Base-by-base conservation (phyloP, 1,140 invertebrate species). In the Liolophura sinensis region DNA sequence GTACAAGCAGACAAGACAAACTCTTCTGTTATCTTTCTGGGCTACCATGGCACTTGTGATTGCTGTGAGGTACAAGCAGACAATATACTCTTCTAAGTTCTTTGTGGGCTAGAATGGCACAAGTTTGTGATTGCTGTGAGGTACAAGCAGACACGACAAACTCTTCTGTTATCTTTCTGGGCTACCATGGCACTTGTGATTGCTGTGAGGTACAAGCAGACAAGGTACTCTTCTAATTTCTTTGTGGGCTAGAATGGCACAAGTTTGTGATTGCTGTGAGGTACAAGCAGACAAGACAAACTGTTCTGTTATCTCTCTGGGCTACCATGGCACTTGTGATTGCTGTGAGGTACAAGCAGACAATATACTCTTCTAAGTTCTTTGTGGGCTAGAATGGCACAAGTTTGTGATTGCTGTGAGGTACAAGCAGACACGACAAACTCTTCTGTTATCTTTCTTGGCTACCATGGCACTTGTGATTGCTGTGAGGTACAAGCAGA, bases 251-350 rank as follows among this genome's bases (percentile, higher is more conserved):
- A 50, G 16, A 20, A 24, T 61, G 16, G n/a, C 46, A n/a, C 24
- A n/a, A n/a, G n/a, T n/a, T 16, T 46, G 20, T 27, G 25, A 48
- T 49, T 46, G 20, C 49, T n/a, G n/a, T n/a, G n/a, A n/a, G n/a
- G n/a, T n/a, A n/a, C n/a, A n/a, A n/a, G n/a, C n/a, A n/a, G n/a
- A n/a, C n/a, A n/a, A n/a, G n/a, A n/a, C n/a, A 61, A 75, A 77
- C 62, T 79, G 75, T 47, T 74, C 48, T 14, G 80, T 75, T 58
- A 78, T 76, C 9, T 61, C 55, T 22, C 77, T 64, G 54, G 78
- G 74, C 66, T 81, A 81, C 64, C 79, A 81, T 16, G 72, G 56
- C 6, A 81, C 79, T 61, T 79, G 73, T 54, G 76, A 78, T 77
- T 81, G 79, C 79, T 81, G 64, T 40, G 31, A 9, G 31, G 3